Conservation (phyloP, 2,888 invertebrate genomes). For the Meiosimyza decipiens region DNA sequence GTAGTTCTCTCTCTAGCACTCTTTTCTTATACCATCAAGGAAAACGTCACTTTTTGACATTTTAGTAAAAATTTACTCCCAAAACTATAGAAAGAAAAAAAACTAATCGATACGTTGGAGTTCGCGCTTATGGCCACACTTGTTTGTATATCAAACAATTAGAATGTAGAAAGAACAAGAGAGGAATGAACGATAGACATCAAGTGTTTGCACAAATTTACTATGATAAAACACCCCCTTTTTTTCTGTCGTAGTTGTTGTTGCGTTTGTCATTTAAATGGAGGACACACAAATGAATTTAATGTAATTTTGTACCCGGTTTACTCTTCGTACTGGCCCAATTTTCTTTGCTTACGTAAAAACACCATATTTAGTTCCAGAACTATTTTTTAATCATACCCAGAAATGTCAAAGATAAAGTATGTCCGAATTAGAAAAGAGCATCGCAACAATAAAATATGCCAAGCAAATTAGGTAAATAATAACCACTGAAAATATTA, state of each 20-base stretch:
- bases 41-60: constrained; percentile 26
- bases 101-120: constrained; percentile 6
- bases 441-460: no score
- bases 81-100: neutral
- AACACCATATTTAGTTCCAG: no score
- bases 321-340: neutral
- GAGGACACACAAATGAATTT: constrained; percentile 5
- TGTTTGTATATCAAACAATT: neutral
- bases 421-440: no score
- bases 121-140: neutral
- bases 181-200: constrained; percentile 1
- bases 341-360: no score
- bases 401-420: no score
- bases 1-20: neutral
- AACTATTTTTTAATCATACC: no score
- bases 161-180: no score
- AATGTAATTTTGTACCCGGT: neutral
- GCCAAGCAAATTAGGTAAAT: no score
- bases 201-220: neutral
- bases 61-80: neutral
- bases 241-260: constrained; percentile 12
- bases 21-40: neutral
- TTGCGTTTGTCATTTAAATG: constrained; percentile 9
- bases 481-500: no score
- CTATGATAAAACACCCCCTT: constrained; percentile 16